phyloP scores from a whole-genome alignment of 1,140 invertebrate species.

The Saccostrea cuccullata region DNA sequence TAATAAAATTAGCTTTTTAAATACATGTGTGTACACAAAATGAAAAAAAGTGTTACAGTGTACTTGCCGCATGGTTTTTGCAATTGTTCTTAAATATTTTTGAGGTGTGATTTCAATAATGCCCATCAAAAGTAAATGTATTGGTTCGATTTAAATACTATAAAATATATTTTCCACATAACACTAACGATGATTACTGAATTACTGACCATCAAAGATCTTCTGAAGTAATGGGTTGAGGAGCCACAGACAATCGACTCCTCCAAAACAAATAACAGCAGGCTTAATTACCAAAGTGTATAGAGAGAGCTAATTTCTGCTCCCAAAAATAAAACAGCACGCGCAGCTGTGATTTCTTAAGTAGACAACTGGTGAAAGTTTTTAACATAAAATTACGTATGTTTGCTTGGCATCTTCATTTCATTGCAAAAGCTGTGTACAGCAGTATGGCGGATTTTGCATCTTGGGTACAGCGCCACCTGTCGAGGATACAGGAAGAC shows the following conservation, averaged over 20 bases:
- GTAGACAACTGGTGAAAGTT: conserved; percentile 20
- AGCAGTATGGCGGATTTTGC: conserved; percentile 64
- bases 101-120: too few species aligned
- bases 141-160: too few species aligned
- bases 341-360: conserved; percentile 36
- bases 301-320: neutral
- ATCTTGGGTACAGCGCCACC: conserved; percentile 66
- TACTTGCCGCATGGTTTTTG: too few species aligned
- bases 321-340: neutral
- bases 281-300: neutral
- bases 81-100: too few species aligned
- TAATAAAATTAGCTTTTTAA: too few species aligned
- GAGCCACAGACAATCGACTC: neutral
- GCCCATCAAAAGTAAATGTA: too few species aligned
- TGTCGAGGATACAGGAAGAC: conserved; percentile 65
- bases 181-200: too few species aligned
- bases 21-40: too few species aligned
- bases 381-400: conserved; percentile 32
- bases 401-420: conserved; percentile 41
- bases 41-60: too few species aligned
- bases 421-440: neutral
- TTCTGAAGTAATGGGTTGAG: too few species aligned
- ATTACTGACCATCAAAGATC: too few species aligned
- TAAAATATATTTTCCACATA: too few species aligned
- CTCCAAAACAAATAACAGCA: neutral